These are phyloP conservation scores for Microtus obscurus DNA, from an alignment of 2,797 vertebrate species.

Conservation along the genomic window DNA sequence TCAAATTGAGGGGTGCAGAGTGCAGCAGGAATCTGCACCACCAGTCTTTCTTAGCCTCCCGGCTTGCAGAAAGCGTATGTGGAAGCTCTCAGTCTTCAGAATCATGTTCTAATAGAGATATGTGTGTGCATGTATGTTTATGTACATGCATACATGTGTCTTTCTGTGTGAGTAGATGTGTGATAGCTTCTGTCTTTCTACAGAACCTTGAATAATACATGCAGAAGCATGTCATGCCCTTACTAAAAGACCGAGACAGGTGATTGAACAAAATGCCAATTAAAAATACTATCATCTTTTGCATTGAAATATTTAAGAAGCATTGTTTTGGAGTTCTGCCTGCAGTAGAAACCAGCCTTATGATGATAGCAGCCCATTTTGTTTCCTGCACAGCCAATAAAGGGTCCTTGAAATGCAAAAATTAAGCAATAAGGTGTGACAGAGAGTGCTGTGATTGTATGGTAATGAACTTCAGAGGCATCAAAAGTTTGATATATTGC, in stretches of 20 bases:
- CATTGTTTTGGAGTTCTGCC: background rate
- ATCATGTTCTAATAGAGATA: background rate
- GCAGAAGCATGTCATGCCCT: background rate
- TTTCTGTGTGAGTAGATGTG: background rate
- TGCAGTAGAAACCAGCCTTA: background rate
- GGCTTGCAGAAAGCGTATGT: background rate
- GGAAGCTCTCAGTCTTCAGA: background rate
- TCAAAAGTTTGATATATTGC: conserved; percentile 70
- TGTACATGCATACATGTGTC: background rate
- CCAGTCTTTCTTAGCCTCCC: background rate
- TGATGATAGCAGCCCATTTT: background rate
- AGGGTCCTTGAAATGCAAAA: conserved; percentile 66
- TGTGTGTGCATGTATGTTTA: no score
- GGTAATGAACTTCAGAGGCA: conserved; percentile 68
- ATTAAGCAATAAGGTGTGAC: conserved; percentile 72
- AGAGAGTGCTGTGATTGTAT: conserved; percentile 55
- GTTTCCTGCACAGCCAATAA: background rate
- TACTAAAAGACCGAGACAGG: background rate
- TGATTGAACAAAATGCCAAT: background rate
- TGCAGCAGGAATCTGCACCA: background rate
- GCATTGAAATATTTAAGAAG: background rate
- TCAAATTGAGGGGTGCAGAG: no score
- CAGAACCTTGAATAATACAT: background rate
- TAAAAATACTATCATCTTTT: conserved; percentile 44
- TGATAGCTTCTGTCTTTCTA: background rate